These are phyloP conservation scores for Electrophaes corylata DNA, from an alignment of 2,888 invertebrate species.

Conservation along the genomic window DNA sequence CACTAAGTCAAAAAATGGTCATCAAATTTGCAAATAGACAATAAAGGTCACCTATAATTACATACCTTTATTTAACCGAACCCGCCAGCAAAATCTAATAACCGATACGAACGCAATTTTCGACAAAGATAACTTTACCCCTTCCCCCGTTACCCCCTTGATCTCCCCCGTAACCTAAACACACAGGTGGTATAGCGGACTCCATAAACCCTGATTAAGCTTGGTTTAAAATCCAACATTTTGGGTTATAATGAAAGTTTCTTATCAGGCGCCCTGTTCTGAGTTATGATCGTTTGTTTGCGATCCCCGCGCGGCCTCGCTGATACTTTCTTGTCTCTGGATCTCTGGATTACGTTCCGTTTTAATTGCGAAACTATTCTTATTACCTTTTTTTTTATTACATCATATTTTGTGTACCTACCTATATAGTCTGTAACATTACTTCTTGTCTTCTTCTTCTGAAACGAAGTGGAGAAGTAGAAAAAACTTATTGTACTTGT, in stretches of 20 bases:
- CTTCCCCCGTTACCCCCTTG: constrained; percentile 48
- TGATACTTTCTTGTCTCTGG: constrained; percentile 40
- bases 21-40: constrained; percentile 35
- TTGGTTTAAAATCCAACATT: constrained; percentile 81
- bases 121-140: constrained; percentile 65
- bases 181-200: constrained; percentile 72
- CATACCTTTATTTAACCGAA: constrained; percentile 53
- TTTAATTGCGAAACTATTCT: constrained; percentile 13
- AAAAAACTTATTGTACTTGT: too few relatives aligned
- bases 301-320: constrained; percentile 39
- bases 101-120: constrained; percentile 74
- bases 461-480: too few relatives aligned
- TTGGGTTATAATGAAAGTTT: constrained; percentile 80
- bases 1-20: constrained; percentile 27
- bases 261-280: constrained; percentile 79
- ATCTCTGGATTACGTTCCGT: constrained; percentile 29
- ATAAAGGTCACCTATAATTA: constrained; percentile 46
- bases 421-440: too few relatives aligned
- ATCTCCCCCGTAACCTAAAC: constrained; percentile 57
- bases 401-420: too few relatives aligned
- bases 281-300: constrained; percentile 73
- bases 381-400: too few relatives aligned
- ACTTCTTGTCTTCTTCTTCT: too few relatives aligned
- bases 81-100: constrained; percentile 61
- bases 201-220: constrained; percentile 77